Evolutionary conservation across 2,113 vertebrate genomes (phyloP), one percentile per base, ranked within the genome.

Genomic region (Gymnocephalus cernua): DNA sequence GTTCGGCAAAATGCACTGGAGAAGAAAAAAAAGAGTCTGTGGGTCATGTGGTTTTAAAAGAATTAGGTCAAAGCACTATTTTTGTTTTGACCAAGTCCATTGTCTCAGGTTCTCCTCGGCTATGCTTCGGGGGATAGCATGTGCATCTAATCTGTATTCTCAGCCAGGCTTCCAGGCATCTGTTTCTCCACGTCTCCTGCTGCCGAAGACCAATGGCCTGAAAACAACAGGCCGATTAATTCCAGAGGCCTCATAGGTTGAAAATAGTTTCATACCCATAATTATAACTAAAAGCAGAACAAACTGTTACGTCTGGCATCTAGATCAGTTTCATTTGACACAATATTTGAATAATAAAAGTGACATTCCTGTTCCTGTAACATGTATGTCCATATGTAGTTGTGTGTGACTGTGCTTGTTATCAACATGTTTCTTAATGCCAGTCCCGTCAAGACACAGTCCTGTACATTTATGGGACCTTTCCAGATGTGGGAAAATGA

Each of bases 31-130:
- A 12, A 0, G 18, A 19, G 32, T 19, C 11, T 74, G 13, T 41
- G 27, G 25, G 48, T 87, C 70, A 83, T 2, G 77, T 58, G 87
- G 44, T 80, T 66, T 66, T 72, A 12, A 78, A 70, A 68, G 67
- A 77, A 86, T 38, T 67, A 8, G 78, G 80, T 79, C 84, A 86
- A 69, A 79, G 58, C 11, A 14, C 65, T 63, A 56, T 91, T 83
- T 84, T 48, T 32, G 25, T 77, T 77, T 77, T 79, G 79, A 87
- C 85, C 47, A 61, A 67, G 45, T 32, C 71, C 76, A 54, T 89
- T 84, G 87, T 78, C 61, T 79, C 2, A 0, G 1, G 16, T 56
- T 85, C 23, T 69, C 44, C 61, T 62, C 44, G 12, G 12, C 67
- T 61, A 0, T 25, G 65, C 11, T 80, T 64, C 66, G 62, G 76